A percentile compares a stretch with the other conserved stretches of the same genome.
Conservation (phyloP, 1,140 invertebrate species). For the Lepidurus couesii region DNA sequence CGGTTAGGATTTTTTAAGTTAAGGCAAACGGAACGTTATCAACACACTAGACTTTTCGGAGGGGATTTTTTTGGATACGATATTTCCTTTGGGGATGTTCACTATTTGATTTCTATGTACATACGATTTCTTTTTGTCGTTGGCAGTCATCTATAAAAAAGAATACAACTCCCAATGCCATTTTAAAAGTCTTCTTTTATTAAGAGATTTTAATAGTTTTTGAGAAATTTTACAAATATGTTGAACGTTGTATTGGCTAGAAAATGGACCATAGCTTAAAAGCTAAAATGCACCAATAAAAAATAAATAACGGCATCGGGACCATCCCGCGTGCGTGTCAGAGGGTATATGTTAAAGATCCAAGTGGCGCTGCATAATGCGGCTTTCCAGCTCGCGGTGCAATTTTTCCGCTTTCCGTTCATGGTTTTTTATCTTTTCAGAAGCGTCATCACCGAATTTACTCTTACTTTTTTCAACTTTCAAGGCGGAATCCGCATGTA, state of each 20-base stretch:
- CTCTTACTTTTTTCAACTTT: slow-evolving; percentile 42
- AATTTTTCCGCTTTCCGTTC: slow-evolving; percentile 77
- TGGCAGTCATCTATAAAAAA: slow-evolving; percentile 22
- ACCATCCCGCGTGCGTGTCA: background rate
- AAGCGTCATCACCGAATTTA: slow-evolving; percentile 49
- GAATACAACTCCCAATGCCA: slow-evolving; percentile 9
- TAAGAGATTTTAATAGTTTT: background rate
- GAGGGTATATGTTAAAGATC: slow-evolving; percentile 45
- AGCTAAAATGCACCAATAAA: background rate
- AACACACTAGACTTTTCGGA: slow-evolving; percentile 25
- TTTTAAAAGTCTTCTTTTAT: background rate
- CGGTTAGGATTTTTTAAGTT: background rate
- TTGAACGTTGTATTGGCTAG: background rate
- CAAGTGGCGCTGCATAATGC: slow-evolving; percentile 66
- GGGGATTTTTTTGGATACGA: background rate
- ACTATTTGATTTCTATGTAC: slow-evolving; percentile 15
- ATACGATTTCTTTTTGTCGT: background rate
- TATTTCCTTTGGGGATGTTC: background rate
- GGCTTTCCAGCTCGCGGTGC: slow-evolving; percentile 70
- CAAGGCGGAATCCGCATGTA: slow-evolving; percentile 68
- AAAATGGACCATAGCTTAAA: background rate
- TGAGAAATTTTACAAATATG: background rate
- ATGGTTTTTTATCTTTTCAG: slow-evolving; percentile 69
- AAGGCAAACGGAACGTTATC: background rate
- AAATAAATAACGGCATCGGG: slow-evolving; percentile 23